Conservation (phyloP, 2,113 vertebrate species). For the Urocolius indicus region DNA sequence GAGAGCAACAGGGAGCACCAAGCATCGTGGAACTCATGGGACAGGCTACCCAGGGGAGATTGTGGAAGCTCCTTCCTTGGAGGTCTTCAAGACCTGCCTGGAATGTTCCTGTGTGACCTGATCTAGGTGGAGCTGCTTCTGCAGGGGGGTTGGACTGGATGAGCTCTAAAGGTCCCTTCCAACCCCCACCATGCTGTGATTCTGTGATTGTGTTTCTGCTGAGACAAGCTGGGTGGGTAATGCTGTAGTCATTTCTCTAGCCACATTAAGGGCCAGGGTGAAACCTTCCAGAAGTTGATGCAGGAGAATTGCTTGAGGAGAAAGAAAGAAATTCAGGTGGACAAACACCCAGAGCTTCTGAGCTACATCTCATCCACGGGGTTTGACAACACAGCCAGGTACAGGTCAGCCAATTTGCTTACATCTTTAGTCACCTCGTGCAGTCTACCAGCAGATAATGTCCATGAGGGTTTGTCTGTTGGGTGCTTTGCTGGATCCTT, state of each 20-base stretch:
- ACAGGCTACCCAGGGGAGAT: no score
- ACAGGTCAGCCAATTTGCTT: neutral
- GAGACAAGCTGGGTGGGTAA: neutral
- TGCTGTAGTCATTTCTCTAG: neutral
- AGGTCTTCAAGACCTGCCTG: no score
- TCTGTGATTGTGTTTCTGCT: rapidly evolving
- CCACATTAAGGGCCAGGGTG: neutral
- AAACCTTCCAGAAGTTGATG: neutral
- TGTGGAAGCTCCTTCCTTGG: no score
- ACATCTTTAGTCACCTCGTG: neutral
- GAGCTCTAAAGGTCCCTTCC: no score
- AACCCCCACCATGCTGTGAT: no score
- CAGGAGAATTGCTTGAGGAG: neutral
- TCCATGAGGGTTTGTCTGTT: neutral
- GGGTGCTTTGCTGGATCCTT: neutral
- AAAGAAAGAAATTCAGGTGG: neutral
- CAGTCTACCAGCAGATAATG: neutral
- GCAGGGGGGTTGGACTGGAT: no score
- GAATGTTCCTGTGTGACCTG: no score
- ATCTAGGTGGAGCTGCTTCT: no score
- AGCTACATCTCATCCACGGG: neutral
- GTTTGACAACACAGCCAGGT: neutral
- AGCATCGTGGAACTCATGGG: no score
- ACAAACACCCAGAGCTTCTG: neutral
- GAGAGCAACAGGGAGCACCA: neutral